Conservation (phyloP, 53 echinoderm and acorn worm species). For the Pentamera pediparva region DNA sequence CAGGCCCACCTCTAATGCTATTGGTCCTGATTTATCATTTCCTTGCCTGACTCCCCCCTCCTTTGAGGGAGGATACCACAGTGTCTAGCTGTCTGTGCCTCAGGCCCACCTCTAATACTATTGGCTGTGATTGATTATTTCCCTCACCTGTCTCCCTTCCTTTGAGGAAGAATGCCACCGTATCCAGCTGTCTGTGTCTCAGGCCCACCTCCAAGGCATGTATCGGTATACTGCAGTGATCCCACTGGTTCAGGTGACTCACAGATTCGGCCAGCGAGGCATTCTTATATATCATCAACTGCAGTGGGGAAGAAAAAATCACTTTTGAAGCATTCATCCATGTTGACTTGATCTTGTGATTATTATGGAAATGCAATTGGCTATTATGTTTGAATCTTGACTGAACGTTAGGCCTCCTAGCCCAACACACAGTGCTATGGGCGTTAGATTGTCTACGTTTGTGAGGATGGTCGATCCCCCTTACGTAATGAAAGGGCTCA, state of each 20-base stretch:
- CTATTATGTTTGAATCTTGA: no score
- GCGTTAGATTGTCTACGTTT: no score
- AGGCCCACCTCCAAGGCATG: conserved; percentile 93
- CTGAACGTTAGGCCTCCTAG: no score
- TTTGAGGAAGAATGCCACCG: conserved; percentile 90
- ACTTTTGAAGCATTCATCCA: background rate
- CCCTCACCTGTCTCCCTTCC: conserved; percentile 81
- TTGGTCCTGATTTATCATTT: no score
- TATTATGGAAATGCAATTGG: background rate
- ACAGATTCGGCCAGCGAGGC: conserved; percentile 76
- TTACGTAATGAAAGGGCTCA: no score
- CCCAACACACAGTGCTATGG: no score
- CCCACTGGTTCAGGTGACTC: conserved; percentile 83
- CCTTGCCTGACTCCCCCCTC: no score
- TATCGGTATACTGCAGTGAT: conserved; percentile 86
- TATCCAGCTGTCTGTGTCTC: conserved; percentile 87
- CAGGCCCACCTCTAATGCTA: conserved; percentile 80
- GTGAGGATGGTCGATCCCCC: no score
- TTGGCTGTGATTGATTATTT: no score
- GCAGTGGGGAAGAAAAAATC: conserved; percentile 9
- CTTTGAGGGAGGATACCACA: no score
- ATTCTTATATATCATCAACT: conserved; percentile 96
- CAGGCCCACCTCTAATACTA: no score
- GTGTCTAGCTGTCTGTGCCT: no score
- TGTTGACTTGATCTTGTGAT: background rate